phyloP scores from a whole-genome alignment of 2,888 invertebrate species.

The Busseola fusca region DNA sequence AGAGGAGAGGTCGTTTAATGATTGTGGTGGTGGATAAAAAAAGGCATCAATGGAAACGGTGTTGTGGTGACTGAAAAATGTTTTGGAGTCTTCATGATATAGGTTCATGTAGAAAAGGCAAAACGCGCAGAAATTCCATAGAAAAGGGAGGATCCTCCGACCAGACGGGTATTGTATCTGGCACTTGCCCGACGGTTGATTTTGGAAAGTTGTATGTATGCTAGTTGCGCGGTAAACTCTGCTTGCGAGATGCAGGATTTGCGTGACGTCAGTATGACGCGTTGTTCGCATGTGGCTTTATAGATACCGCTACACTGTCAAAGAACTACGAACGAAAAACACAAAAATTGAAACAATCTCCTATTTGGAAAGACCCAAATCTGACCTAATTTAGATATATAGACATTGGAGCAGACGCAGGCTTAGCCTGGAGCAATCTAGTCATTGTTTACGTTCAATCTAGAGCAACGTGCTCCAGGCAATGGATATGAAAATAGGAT shows the following conservation, averaged over 20 bases:
- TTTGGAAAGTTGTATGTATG: too few species aligned
- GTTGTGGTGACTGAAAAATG: not conserved
- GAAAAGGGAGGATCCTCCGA: too few species aligned
- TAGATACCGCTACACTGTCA: not conserved
- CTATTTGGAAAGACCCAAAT: not conserved
- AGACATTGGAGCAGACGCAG: conserved; percentile 22
- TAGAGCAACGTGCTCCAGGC: conserved; percentile 50
- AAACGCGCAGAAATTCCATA: too few species aligned
- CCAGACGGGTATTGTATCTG: too few species aligned
- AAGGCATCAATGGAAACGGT: not conserved
- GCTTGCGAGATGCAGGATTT: too few species aligned
- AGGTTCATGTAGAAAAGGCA: not conserved
- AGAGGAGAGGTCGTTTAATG: not conserved
- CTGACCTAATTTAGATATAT: conserved; percentile 49
- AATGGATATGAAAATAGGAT: conserved; percentile 52
- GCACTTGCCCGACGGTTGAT: too few species aligned
- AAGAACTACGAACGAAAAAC: not conserved
- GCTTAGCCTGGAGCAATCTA: conserved; percentile 62
- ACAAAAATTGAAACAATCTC: not conserved
- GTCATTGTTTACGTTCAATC: conserved; percentile 67
- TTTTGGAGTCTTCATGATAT: not conserved
- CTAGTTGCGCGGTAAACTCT: too few species aligned
- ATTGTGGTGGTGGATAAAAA: too few species aligned
- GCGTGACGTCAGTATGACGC: too few species aligned
- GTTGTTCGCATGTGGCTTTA: too few species aligned